These are phyloP conservation scores for Channallabes apus DNA, from an alignment of 2,797 vertebrate species.

Conservation along the genomic window DNA sequence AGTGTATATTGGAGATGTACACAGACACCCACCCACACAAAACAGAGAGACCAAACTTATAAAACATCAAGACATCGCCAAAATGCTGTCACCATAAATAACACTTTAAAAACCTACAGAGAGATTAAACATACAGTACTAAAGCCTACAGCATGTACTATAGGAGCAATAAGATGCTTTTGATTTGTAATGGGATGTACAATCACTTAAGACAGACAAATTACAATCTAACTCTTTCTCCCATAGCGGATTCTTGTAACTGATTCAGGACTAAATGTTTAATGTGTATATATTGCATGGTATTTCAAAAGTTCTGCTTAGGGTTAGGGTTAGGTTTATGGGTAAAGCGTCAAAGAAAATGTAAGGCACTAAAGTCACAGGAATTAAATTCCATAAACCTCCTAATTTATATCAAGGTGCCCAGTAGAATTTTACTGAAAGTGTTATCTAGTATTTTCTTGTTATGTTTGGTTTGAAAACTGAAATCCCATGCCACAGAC, in stretches of 20 bases:
- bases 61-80: background rate
- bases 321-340: slow-evolving; percentile 49
- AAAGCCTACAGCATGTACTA: slow-evolving; percentile 22
- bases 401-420: slow-evolving; percentile 49
- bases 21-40: background rate
- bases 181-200: background rate
- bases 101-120: slow-evolving; percentile 1
- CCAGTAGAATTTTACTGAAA: slow-evolving; percentile 35
- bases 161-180: background rate
- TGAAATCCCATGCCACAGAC: background rate
- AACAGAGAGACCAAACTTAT: background rate
- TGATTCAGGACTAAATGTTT: background rate
- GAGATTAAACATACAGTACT: background rate
- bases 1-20: background rate
- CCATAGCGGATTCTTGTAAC: slow-evolving; percentile 4
- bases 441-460: background rate
- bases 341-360: slow-evolving; percentile 63
- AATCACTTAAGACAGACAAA: background rate
- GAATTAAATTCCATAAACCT: slow-evolving; percentile 48
- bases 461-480: background rate
- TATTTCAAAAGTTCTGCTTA: background rate
- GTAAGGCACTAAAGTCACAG: slow-evolving; percentile 79
- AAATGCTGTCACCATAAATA: slow-evolving; percentile 31
- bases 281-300: background rate
- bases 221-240: background rate